Base-by-base conservation (phyloP, 2,888 invertebrate genomes). In the Dicranocentrus wangi region DNA sequence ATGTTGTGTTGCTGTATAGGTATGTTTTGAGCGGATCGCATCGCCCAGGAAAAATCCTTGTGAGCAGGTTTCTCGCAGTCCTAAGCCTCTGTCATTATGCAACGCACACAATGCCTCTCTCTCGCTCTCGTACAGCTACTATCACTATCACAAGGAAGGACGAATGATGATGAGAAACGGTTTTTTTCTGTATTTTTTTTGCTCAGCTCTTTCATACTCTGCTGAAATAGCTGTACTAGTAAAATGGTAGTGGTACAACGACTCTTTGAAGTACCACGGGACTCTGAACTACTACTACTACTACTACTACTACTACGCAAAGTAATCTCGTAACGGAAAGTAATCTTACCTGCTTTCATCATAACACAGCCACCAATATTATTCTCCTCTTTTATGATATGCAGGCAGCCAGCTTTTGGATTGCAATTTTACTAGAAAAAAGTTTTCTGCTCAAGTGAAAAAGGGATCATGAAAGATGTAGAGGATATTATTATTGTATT, bases 21-120 rank as follows among this genome's bases (percentile, higher is more conserved):
- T 7, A 32, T 32, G 32, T n/a, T n/a, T n/a, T n/a, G n/a, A n/a
- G n/a, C n/a, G n/a, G n/a, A n/a, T n/a, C n/a, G n/a, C n/a, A n/a
- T n/a, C n/a, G n/a, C n/a, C n/a, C n/a, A n/a, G n/a, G n/a, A 5
- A 47, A 47, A 47, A 47, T 10, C 47, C 47, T 15, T 47, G 2
- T n/a, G 15, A 47, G 47, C 43, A 75, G 75, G 76, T 77, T 77
- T 77, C 68, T 77, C 51, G 61, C 42, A 69, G 60, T 61, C 77
- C 77, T 69, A 17, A 69, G 77, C 77, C 77, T 77, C 27, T 42
- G 23, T 3, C 27, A 21, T 42, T 42, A 21, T 51, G 42, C 7
- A 68, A 53, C 17, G 28, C 47, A 53, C 17, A 53, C 47, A 47
- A 47, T 47, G 13, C 47, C n/a, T n/a, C 47, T 47, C 47, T 47